Percentiles rank a stretch among this genome's conserved stretches.
Conservation (phyloP, 2,888 invertebrate genomes). For the Phrixothrix hirtus region DNA sequence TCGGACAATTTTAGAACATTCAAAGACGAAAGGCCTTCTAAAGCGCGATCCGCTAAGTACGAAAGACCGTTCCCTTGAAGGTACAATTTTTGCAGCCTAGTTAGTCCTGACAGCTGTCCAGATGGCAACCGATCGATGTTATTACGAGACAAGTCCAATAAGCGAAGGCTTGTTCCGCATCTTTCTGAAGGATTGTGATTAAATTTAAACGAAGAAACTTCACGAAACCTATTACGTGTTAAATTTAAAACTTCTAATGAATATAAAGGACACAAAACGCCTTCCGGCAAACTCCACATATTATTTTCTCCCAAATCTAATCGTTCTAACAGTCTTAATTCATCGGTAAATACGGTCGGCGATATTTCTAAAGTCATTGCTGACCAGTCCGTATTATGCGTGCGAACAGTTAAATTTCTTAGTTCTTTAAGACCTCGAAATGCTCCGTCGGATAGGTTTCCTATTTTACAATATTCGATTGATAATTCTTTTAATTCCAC, state of each 20-base stretch:
- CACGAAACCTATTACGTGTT: slow-evolving; percentile 77
- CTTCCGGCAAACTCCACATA: slow-evolving; percentile 78
- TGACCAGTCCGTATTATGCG: slow-evolving; percentile 84
- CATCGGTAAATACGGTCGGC: slow-evolving; percentile 73
- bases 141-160: slow-evolving; percentile 77
- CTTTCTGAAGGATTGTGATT: slow-evolving; percentile 65
- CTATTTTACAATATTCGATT: slow-evolving; percentile 82
- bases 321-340: slow-evolving; percentile 71
- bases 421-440: slow-evolving; percentile 78
- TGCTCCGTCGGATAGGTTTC: slow-evolving; percentile 79
- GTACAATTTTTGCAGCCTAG: slow-evolving; percentile 72
- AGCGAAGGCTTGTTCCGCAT: slow-evolving; percentile 71
- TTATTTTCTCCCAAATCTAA: slow-evolving; percentile 80
- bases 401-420: slow-evolving; percentile 77
- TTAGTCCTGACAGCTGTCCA: slow-evolving; percentile 71
- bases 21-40: slow-evolving; percentile 74
- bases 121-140: slow-evolving; percentile 75
- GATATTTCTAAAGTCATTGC: slow-evolving; percentile 78
- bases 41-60: slow-evolving; percentile 75
- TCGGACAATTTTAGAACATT: slow-evolving; percentile 77
- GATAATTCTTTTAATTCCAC: slow-evolving; percentile 76
- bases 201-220: slow-evolving; percentile 74
- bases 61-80: slow-evolving; percentile 77
- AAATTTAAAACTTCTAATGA: slow-evolving; percentile 77
- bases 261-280: slow-evolving; percentile 74